Percentiles rank a stretch among this genome's conserved stretches.
Evolutionary conservation across 2,888 invertebrate species (phyloP).

Genomic region (Tipula lateralis): DNA sequence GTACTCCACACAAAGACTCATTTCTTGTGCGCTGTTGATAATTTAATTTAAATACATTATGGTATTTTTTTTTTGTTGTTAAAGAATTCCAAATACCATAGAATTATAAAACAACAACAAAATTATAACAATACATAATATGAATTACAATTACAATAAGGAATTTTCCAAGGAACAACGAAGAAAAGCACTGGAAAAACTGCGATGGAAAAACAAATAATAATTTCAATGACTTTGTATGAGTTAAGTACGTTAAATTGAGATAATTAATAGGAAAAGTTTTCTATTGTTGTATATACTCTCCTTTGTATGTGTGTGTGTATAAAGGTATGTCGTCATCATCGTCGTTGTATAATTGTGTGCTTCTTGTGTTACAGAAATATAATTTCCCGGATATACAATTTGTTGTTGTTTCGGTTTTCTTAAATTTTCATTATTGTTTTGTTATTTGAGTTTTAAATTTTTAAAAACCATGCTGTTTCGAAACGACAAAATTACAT

Average conservation of each 20-base stretch:
- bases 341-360: neutral
- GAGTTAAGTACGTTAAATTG: conserved; percentile 11
- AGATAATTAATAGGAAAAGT: conserved; percentile 19
- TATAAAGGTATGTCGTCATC: no score
- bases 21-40: no score
- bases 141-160: neutral
- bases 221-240: neutral
- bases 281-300: neutral
- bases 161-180: neutral
- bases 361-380: neutral
- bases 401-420: neutral
- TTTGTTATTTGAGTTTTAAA: neutral
- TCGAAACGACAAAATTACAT: neutral
- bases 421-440: neutral
- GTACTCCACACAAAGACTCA: no score
- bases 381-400: neutral
- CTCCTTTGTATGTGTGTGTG: neutral
- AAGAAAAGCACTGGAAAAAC: neutral
- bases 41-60: neutral
- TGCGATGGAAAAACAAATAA: neutral
- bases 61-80: neutral
- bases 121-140: neutral
- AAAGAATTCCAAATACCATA: neutral
- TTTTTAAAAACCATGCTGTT: neutral
- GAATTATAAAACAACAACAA: neutral